Conservation (phyloP, 2,888 invertebrate species). For the Aspidapion aeneum region DNA sequence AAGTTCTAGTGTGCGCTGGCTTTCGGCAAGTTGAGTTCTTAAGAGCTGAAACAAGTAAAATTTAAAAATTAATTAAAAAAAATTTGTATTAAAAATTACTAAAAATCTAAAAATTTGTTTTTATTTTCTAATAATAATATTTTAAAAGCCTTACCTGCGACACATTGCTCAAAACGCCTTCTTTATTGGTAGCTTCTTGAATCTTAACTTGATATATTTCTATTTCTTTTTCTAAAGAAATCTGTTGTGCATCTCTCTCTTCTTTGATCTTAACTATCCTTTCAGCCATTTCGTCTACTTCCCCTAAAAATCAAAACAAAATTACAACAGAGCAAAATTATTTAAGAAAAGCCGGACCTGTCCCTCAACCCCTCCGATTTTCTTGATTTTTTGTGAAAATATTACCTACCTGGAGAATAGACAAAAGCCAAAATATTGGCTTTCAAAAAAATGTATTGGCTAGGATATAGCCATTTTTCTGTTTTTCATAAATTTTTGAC, state of each 20-base stretch:
- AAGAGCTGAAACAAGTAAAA: conserved; percentile 38
- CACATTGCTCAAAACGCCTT: conserved; percentile 55
- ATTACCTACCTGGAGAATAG: too few species aligned
- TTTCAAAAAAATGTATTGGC: too few species aligned
- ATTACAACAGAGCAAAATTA: too few species aligned
- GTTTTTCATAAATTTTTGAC: too few species aligned
- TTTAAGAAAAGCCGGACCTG: too few species aligned
- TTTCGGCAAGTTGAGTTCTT: conserved; percentile 42
- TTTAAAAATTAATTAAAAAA: conserved; percentile 5
- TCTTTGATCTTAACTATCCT: conserved; percentile 44
- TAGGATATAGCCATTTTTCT: too few species aligned
- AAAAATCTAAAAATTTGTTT: too few species aligned
- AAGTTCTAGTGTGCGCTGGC: conserved; percentile 42
- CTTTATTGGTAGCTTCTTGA: conserved; percentile 49
- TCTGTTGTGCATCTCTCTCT: conserved; percentile 45
- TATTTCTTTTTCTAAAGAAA: conserved; percentile 43
- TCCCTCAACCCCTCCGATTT: too few species aligned
- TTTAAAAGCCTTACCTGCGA: conserved; percentile 40
- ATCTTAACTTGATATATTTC: conserved; percentile 37
- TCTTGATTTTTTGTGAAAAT: too few species aligned
- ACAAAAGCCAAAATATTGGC: too few species aligned
- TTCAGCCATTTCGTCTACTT: conserved; percentile 44
- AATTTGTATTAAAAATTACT: neutral
- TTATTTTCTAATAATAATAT: neutral
- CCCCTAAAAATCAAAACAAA: conserved; percentile 20